Evolutionary conservation across 2,888 invertebrate species (phyloP).

Genomic region (Synergus laeviventris): DNA sequence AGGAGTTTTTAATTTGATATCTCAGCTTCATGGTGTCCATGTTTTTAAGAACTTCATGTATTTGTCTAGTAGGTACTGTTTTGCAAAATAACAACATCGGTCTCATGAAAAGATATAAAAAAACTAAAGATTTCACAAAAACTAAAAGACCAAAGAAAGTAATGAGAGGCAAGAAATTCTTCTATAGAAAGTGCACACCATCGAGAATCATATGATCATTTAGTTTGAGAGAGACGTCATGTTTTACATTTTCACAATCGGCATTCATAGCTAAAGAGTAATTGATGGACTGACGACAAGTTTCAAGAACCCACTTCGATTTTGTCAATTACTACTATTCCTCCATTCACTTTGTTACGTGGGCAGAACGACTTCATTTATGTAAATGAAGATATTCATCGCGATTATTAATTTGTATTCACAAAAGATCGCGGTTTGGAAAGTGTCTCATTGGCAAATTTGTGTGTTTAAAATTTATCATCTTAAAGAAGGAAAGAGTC

Average conservation of each 20-base stretch:
- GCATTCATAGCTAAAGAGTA: slow-evolving; percentile 16
- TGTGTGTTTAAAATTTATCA: slow-evolving; percentile 13
- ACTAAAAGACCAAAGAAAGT: slow-evolving; percentile 45
- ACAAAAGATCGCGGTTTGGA: slow-evolving; percentile 14
- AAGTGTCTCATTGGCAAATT: slow-evolving; percentile 20
- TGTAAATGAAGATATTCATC: slow-evolving; percentile 36
- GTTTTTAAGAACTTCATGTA: background rate
- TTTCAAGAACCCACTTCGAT: slow-evolving; percentile 32
- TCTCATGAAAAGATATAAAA: background rate
- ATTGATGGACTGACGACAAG: slow-evolving; percentile 38
- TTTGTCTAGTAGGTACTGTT: background rate
- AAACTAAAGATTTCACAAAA: slow-evolving; percentile 47
- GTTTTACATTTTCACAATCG: slow-evolving; percentile 28
- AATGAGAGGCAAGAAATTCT: slow-evolving; percentile 42
- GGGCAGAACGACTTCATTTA: slow-evolving; percentile 36
- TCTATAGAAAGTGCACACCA: background rate
- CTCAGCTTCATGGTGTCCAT: background rate
- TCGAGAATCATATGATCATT: background rate
- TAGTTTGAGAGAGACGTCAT: slow-evolving; percentile 9
- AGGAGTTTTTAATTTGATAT: background rate
- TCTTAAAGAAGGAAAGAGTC: background rate
- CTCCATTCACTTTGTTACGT: slow-evolving; percentile 14
- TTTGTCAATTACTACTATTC: slow-evolving; percentile 28
- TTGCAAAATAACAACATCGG: background rate
- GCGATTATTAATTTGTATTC: slow-evolving; percentile 18